Evolutionary conservation across 2,113 vertebrate genomes (phyloP).

Genomic region (Phaethornis superciliosus): DNA sequence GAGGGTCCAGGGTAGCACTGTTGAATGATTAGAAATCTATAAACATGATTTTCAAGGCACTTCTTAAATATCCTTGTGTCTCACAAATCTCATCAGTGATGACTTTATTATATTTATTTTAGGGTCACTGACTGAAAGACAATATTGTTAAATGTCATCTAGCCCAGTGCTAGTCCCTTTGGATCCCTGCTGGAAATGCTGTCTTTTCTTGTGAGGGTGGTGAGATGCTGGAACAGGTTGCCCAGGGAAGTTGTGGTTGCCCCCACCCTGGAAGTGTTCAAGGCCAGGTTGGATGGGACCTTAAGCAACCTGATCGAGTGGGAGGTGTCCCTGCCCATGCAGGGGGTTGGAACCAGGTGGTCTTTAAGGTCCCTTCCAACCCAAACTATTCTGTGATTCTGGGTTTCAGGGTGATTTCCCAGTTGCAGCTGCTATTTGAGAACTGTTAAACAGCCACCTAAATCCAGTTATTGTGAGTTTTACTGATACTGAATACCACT

Average conservation of each 20-base stretch:
- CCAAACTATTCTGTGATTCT: too few species aligned
- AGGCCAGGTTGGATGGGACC: too few species aligned
- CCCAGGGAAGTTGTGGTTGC: too few species aligned
- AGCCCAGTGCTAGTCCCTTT: neutral
- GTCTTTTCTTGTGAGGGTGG: neutral
- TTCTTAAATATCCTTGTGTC: neutral
- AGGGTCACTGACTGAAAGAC: neutral
- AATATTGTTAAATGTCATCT: neutral
- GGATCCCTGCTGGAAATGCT: neutral
- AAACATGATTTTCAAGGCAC: neutral
- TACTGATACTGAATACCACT: neutral
- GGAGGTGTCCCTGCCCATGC: too few species aligned
- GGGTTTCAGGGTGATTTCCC: neutral
- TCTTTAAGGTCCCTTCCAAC: too few species aligned
- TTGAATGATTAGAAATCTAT: neutral
- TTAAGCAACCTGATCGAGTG: too few species aligned
- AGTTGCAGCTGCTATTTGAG: neutral
- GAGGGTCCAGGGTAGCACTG: neutral
- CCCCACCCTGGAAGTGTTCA: too few species aligned
- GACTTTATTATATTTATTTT: neutral
- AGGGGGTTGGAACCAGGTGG: too few species aligned
- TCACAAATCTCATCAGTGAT: neutral
- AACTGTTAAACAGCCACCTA: neutral
- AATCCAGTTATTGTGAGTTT: neutral
- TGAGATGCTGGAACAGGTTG: too few species aligned